Conservation (phyloP, 1,140 invertebrate genomes). For the Colletes latitarsis region DNA sequence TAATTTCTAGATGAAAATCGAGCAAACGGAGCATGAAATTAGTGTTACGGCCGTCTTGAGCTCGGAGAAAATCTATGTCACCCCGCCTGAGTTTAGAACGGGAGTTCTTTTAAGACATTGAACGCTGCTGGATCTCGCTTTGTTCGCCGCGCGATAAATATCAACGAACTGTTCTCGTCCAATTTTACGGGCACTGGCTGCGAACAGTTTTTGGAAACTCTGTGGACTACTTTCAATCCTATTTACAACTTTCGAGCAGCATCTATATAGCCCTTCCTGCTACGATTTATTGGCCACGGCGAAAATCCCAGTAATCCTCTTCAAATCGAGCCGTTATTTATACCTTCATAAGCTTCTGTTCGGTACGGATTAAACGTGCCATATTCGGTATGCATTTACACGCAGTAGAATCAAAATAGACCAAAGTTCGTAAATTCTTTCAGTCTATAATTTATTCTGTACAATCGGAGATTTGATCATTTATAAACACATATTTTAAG, state of each 20-base stretch:
- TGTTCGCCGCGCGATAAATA: slow-evolving; percentile 15
- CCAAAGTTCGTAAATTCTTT: too few species aligned
- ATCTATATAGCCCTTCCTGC: too few species aligned
- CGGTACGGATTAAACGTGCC: not conserved
- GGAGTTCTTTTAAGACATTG: not conserved
- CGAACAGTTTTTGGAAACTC: not conserved
- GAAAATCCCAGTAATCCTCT: not conserved
- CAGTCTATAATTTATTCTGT: too few species aligned
- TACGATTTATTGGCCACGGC: too few species aligned
- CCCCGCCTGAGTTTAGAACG: not conserved
- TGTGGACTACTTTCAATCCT: not conserved
- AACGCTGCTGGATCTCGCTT: not conserved
- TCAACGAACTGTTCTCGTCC: slow-evolving; percentile 12
- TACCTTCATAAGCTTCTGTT: not conserved
- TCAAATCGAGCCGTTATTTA: not conserved
- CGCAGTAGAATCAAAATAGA: too few species aligned
- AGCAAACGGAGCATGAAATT: slow-evolving; percentile 22
- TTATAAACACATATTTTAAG: too few species aligned
- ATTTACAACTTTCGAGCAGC: not conserved
- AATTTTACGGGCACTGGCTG: slow-evolving; percentile 12
- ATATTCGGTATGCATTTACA: too few species aligned
- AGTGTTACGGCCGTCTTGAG: too few species aligned
- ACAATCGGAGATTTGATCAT: too few species aligned
- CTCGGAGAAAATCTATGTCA: not conserved
- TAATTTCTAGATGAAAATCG: not conserved